Percentiles rank a stretch among this genome's conserved stretches.
phyloP scores from a whole-genome alignment of 2,797 vertebrate genomes.

The Amblyopsis hoosieri region DNA sequence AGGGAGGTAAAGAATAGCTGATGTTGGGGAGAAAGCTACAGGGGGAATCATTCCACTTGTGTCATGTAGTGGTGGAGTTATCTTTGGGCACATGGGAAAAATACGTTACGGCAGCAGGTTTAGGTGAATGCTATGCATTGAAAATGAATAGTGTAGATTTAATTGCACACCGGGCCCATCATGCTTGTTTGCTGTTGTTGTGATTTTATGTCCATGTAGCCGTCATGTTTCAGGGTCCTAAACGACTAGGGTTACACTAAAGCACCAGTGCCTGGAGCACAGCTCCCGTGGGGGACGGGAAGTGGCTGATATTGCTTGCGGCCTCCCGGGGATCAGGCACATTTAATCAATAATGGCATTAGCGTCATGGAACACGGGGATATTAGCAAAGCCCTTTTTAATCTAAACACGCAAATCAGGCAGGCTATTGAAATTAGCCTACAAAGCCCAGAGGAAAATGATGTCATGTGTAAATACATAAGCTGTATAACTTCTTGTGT shows the following conservation, averaged over 20 bases:
- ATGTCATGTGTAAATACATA: too few species aligned
- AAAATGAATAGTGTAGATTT: too few species aligned
- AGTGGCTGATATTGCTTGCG: conserved; percentile 24
- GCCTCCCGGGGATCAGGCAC: conserved; percentile 33
- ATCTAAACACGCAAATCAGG: conserved; percentile 12
- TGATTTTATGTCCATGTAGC: too few species aligned
- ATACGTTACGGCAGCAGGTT: too few species aligned
- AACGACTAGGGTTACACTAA: background rate
- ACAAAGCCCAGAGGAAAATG: too few species aligned
- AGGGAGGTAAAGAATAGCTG: background rate
- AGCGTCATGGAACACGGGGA: conserved; percentile 23
- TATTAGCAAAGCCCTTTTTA: conserved; percentile 24
- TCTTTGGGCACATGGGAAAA: too few species aligned
- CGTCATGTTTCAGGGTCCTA: too few species aligned
- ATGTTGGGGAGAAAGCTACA: background rate
- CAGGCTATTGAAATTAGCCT: background rate
- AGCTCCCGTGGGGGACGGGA: conserved; percentile 20
- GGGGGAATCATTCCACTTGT: too few species aligned
- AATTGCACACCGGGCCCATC: too few species aligned
- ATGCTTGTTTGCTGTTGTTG: too few species aligned
- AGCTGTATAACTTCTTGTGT: background rate
- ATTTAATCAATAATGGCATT: conserved; percentile 38
- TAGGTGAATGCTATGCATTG: too few species aligned
- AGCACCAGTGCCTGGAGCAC: background rate
- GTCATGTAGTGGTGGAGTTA: too few species aligned